Evolutionary conservation across 2,888 invertebrate species (phyloP).

Genomic region (Pasiphila rectangulata): DNA sequence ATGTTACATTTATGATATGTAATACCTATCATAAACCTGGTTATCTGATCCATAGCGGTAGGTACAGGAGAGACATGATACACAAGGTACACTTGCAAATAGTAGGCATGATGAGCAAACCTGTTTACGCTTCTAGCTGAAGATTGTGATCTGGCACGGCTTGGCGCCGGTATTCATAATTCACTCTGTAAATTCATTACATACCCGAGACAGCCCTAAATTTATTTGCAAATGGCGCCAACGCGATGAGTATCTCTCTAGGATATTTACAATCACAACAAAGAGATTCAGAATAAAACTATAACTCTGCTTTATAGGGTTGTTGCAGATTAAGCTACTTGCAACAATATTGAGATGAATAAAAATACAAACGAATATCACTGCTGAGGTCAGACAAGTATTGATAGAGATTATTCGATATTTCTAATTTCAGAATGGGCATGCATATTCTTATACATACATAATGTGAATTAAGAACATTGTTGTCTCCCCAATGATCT

Average conservation of each 20-base stretch:
- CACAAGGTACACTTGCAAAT: slow-evolving; percentile 50
- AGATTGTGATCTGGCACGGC: slow-evolving; percentile 69
- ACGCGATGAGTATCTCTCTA: slow-evolving; percentile 65
- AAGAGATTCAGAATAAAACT: slow-evolving; percentile 36
- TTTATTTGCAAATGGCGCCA: slow-evolving; percentile 77
- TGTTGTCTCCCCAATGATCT: too few species aligned
- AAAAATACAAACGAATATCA: background rate
- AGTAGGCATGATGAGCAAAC: slow-evolving; percentile 54
- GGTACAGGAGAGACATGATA: slow-evolving; percentile 48
- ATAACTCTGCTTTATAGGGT: slow-evolving; percentile 23
- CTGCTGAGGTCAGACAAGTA: background rate
- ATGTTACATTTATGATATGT: background rate
- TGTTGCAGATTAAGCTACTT: slow-evolving; percentile 12
- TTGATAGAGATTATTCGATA: background rate
- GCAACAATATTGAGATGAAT: slow-evolving; percentile 1
- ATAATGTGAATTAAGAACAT: too few species aligned
- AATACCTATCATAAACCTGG: background rate
- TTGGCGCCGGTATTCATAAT: slow-evolving; percentile 68
- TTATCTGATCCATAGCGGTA: slow-evolving; percentile 24
- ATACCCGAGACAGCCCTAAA: slow-evolving; percentile 74
- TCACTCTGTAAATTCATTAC: slow-evolving; percentile 74
- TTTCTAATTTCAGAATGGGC: background rate
- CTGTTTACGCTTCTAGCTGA: slow-evolving; percentile 57
- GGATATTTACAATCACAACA: slow-evolving; percentile 65
- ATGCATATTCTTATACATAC: too few species aligned